These are phyloP conservation scores for Eupleurogrammus muticus DNA, from an alignment of 2,797 vertebrate genomes.

Conservation along the genomic window DNA sequence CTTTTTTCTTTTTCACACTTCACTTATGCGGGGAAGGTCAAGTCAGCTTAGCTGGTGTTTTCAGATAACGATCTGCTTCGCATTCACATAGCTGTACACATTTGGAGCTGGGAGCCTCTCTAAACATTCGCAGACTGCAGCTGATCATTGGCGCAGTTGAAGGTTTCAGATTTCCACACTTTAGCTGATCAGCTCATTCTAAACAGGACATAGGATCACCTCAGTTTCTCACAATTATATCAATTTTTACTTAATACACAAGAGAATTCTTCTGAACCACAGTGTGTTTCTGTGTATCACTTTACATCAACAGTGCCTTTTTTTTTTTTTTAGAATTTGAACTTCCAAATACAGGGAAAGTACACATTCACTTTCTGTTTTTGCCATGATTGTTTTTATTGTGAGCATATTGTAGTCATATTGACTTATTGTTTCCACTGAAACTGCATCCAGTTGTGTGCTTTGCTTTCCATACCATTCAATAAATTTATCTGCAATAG, in stretches of 20 bases:
- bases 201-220: slow-evolving; percentile 9
- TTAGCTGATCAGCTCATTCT: slow-evolving; percentile 19
- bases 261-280: not conserved
- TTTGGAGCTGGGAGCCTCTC: not conserved
- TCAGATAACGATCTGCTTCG: slow-evolving; percentile 10
- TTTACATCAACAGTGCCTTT: slow-evolving; percentile 5
- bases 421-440: slow-evolving; percentile 4
- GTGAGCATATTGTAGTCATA: not conserved
- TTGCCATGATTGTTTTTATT: slow-evolving; percentile 1
- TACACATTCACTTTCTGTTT: not conserved
- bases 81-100: slow-evolving; percentile 11
- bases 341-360: slow-evolving; percentile 9
- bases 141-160: slow-evolving; percentile 13
- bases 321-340: slow-evolving; percentile 3
- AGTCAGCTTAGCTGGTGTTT: slow-evolving; percentile 8
- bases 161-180: slow-evolving; percentile 37
- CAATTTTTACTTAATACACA: slow-evolving; percentile 30
- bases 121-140: not conserved
- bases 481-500: not conserved
- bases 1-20: not conserved
- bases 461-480: not conserved
- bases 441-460: not conserved
- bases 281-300: not conserved
- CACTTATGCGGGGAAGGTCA: not conserved
- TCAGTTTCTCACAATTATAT: not conserved